Evolutionary conservation across 64 coral and sea anemone genomes (phyloP).

Genomic region (Trachythela sp.): DNA sequence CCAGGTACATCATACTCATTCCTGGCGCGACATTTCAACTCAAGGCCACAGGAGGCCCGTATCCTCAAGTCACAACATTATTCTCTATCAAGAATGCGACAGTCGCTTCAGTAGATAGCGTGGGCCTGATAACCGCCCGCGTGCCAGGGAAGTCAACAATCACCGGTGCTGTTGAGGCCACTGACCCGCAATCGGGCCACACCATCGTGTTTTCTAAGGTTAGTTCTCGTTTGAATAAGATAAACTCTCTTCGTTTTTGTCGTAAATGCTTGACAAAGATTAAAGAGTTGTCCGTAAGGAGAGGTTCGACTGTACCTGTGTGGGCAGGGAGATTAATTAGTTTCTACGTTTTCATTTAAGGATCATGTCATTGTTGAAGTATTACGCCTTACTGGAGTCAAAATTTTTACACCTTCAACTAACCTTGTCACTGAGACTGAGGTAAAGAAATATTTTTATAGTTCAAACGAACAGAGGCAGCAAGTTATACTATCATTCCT

Average conservation of each 20-base stretch:
- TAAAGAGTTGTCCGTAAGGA: too few species aligned
- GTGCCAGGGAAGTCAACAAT: conserved; percentile 72
- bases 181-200: conserved; percentile 74
- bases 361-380: conserved; percentile 88
- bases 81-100: conserved; percentile 77
- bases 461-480: too few species aligned
- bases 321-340: too few species aligned
- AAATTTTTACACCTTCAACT: conserved; percentile 69
- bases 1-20: conserved; percentile 66
- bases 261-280: too few species aligned
- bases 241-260: too few species aligned
- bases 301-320: too few species aligned
- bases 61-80: conserved; percentile 78
- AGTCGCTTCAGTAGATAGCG: conserved; percentile 72
- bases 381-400: conserved; percentile 71
- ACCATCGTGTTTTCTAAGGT: conserved; percentile 82
- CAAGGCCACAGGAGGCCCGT: conserved; percentile 76
- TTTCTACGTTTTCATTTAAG: conserved; percentile 28
- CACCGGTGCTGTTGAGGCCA: conserved; percentile 67
- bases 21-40: conserved; percentile 78
- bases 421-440: conserved; percentile 90
- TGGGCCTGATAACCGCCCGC: conserved; percentile 74
- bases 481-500: not conserved
- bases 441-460: conserved; percentile 46
- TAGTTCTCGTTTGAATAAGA: not conserved